phyloP scores from a whole-genome alignment of 2,888 invertebrate genomes.

The Rhingia campestris region DNA sequence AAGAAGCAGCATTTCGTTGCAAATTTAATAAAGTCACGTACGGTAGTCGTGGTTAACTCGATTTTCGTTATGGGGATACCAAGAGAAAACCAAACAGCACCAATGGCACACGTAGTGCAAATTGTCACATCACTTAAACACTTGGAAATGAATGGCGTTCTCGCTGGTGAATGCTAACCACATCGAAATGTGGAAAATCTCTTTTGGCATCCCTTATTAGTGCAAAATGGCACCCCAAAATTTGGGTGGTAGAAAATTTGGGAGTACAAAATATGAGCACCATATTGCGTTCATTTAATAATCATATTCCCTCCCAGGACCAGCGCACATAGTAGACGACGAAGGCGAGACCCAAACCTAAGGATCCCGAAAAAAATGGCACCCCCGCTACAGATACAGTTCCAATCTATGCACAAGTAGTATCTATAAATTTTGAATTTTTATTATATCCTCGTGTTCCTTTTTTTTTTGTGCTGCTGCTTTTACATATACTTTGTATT shows the following conservation, averaged over 20 bases:
- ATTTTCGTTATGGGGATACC: conserved; percentile 69
- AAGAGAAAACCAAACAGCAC: conserved; percentile 46
- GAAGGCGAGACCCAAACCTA: neutral
- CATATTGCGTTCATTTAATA: conserved; percentile 74
- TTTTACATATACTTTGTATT: conserved; percentile 37
- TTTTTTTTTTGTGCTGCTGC: conserved; percentile 56
- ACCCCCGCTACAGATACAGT: conserved; percentile 61
- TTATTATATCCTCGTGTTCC: conserved; percentile 58
- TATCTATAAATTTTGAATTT: conserved; percentile 75
- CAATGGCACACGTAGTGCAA: conserved; percentile 63
- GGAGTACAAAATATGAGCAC: conserved; percentile 68
- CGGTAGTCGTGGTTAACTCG: conserved; percentile 72
- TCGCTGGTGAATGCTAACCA: conserved; percentile 66
- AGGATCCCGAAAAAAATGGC: conserved; percentile 1
- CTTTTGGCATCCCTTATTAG: conserved; percentile 70
- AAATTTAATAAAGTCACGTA: conserved; percentile 74
- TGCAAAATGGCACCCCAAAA: conserved; percentile 66
- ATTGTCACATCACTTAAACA: conserved; percentile 74
- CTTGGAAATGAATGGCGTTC: conserved; percentile 62
- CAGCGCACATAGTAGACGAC: conserved; percentile 15
- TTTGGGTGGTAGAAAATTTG: conserved; percentile 3
- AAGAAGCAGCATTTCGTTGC: conserved; percentile 38
- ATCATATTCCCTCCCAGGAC: conserved; percentile 63
- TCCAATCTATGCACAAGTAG: conserved; percentile 74
- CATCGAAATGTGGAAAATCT: conserved; percentile 51